Evolutionary conservation across 2,888 invertebrate genomes (phyloP).

Genomic region (Stenoptilia bipunctidactyla): DNA sequence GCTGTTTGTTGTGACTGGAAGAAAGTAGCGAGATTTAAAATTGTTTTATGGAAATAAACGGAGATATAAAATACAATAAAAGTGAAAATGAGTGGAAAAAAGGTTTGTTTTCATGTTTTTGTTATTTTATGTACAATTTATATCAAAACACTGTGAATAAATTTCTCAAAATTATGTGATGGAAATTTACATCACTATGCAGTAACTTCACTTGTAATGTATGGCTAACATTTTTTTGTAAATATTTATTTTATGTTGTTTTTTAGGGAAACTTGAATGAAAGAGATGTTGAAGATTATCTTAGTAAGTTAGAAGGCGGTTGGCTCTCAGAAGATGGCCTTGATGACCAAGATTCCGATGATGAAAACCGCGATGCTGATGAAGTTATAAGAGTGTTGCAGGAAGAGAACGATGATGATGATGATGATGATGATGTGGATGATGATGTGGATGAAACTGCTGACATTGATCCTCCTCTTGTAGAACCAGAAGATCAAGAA

Average conservation of each 20-base stretch:
- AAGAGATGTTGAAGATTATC: slow-evolving; percentile 22
- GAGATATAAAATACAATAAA: slow-evolving; percentile 15
- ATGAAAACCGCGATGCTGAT: slow-evolving; percentile 23
- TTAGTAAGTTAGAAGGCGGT: slow-evolving; percentile 22
- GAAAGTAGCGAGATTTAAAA: slow-evolving; percentile 18
- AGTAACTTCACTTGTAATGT: slow-evolving; percentile 25
- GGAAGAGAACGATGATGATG: slow-evolving; percentile 22
- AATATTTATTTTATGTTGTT: slow-evolving; percentile 26
- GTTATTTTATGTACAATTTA: slow-evolving; percentile 25
- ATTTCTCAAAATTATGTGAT: slow-evolving; percentile 25
- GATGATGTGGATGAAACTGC: slow-evolving; percentile 25
- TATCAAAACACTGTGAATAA: slow-evolving; percentile 24
- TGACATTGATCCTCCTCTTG: slow-evolving; percentile 26
- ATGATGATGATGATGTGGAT: slow-evolving; percentile 19
- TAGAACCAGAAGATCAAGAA: slow-evolving; percentile 23
- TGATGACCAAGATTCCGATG: slow-evolving; percentile 24
- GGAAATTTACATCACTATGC: slow-evolving; percentile 26
- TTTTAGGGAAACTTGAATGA: slow-evolving; percentile 26
- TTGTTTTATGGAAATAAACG: slow-evolving; percentile 18
- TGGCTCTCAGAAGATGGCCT: slow-evolving; percentile 26
- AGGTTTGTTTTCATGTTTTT: slow-evolving; percentile 22
- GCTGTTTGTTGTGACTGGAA: slow-evolving; percentile 21
- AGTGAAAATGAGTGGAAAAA: slow-evolving; percentile 22
- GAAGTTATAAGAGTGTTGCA: slow-evolving; percentile 28
- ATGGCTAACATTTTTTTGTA: slow-evolving; percentile 22